These are phyloP conservation scores for Trilocha varians DNA, from an alignment of 2,888 invertebrate genomes.

Conservation along the genomic window DNA sequence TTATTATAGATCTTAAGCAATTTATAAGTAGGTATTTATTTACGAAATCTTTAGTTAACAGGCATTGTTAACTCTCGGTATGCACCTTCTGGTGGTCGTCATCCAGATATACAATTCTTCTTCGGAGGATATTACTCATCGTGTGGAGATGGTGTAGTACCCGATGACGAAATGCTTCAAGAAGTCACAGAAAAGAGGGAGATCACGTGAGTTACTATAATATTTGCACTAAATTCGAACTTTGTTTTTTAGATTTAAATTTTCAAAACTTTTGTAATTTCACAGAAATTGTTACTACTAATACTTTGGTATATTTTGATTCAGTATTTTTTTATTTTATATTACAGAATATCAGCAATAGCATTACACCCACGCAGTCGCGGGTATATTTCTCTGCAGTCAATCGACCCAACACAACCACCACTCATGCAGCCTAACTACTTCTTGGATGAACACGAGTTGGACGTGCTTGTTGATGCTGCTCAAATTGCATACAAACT, in stretches of 20 bases:
- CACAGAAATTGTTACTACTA: not conserved
- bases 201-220: constrained; percentile 47
- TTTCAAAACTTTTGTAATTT: not conserved
- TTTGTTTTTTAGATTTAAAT: not conserved
- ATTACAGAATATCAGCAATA: constrained; percentile 70
- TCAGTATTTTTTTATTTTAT: not conserved
- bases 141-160: constrained; percentile 69
- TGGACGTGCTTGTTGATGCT: constrained; percentile 76
- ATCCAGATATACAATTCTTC: constrained; percentile 79
- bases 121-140: constrained; percentile 77
- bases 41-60: constrained; percentile 48
- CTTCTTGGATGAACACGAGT: constrained; percentile 77
- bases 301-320: not conserved
- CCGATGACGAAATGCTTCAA: constrained; percentile 33
- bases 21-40: too few species aligned
- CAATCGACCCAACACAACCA: constrained; percentile 77
- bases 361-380: constrained; percentile 78
- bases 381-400: constrained; percentile 76
- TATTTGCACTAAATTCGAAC: too few species aligned
- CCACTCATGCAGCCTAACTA: constrained; percentile 88
- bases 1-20: too few species aligned
- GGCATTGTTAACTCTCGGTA: constrained; percentile 76
- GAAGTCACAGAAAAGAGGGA: constrained; percentile 31
- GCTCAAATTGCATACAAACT: constrained; percentile 73
- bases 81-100: constrained; percentile 70